Conservation (phyloP, 2,888 invertebrate genomes). For the Saturnia pavonia region DNA sequence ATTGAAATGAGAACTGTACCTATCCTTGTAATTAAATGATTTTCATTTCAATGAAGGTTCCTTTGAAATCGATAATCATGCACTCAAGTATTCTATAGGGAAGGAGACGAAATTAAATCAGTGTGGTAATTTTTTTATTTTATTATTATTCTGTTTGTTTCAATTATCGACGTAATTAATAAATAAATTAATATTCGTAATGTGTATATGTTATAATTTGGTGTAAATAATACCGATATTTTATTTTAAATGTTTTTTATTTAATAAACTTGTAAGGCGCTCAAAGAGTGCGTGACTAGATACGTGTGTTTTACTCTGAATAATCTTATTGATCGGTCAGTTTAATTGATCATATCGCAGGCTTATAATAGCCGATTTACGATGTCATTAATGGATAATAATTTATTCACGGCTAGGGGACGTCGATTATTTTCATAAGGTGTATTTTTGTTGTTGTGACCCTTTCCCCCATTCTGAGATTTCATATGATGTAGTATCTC, state of each 20-base stretch:
- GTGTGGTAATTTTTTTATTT: not conserved
- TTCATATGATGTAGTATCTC: too few species aligned
- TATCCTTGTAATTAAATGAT: not conserved
- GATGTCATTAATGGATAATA: not conserved
- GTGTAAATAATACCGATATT: constrained; percentile 67
- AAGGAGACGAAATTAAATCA: not conserved
- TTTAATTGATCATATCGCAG: not conserved
- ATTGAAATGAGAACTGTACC: not conserved
- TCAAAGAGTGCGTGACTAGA: constrained; percentile 52
- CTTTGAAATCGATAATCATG: not conserved
- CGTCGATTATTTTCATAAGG: too few species aligned
- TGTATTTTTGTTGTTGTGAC: too few species aligned
- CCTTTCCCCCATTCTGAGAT: too few species aligned
- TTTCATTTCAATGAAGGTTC: not conserved
- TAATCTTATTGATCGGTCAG: not conserved
- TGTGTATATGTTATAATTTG: constrained; percentile 55
- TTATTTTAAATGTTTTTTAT: constrained; percentile 74
- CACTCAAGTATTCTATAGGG: not conserved
- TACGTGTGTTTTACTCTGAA: constrained; percentile 5
- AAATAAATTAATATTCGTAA: not conserved
- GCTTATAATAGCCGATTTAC: not conserved
- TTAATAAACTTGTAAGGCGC: constrained; percentile 56
- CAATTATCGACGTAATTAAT: not conserved
- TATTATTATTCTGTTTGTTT: not conserved
- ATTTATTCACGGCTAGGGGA: not conserved